These are phyloP conservation scores for Melanostoma scalare DNA, from an alignment of 2,888 invertebrate species.

Conservation along the genomic window DNA sequence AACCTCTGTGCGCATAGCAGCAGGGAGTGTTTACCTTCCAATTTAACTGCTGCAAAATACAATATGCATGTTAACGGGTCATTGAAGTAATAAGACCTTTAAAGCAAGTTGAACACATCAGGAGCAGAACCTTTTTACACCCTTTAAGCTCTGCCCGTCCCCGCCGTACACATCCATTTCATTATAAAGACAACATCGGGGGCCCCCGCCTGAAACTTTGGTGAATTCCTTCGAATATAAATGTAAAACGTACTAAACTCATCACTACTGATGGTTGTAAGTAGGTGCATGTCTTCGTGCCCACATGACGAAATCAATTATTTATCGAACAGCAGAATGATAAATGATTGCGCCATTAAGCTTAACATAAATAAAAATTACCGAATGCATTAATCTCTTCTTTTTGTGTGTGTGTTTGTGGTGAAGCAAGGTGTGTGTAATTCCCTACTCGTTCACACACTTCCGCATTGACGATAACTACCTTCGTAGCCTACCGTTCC, in stretches of 20 bases:
- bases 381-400: conserved; percentile 69
- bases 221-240: not conserved
- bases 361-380: conserved; percentile 73
- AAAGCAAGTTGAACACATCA: too few relatives aligned
- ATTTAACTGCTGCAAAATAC: too few relatives aligned
- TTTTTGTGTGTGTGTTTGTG: conserved; percentile 33
- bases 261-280: not conserved
- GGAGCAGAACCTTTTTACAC: too few relatives aligned
- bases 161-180: too few relatives aligned
- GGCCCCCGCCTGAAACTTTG: too few relatives aligned
- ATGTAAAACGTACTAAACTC: conserved; percentile 35
- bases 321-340: conserved; percentile 68
- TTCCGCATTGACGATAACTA: not conserved
- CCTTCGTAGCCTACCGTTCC: conserved; percentile 32
- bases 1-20: too few relatives aligned
- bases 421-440: conserved; percentile 58
- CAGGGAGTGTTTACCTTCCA: too few relatives aligned
- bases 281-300: conserved; percentile 16
- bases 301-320: conserved; percentile 70
- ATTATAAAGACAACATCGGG: too few relatives aligned
- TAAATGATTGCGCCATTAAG: conserved; percentile 73
- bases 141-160: too few relatives aligned
- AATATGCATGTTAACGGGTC: too few relatives aligned
- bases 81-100: too few relatives aligned
- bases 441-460: conserved; percentile 51